These are phyloP conservation scores for Malurus melanocephalus DNA, from an alignment of 2,113 vertebrate species.

Conservation along the genomic window DNA sequence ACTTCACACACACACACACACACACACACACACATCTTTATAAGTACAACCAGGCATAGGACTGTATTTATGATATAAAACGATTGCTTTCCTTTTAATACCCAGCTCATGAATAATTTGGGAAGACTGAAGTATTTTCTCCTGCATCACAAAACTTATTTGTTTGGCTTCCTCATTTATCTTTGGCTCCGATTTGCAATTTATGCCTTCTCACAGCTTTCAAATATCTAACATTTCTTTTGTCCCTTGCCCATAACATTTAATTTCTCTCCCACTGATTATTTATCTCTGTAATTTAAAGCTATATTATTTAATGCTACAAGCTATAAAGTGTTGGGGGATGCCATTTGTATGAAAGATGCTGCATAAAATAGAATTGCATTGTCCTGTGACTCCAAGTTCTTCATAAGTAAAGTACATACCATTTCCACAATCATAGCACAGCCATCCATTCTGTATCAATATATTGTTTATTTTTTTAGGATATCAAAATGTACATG, in stretches of 20 bases:
- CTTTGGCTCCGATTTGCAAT: conserved; percentile 36
- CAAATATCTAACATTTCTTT: conserved; percentile 31
- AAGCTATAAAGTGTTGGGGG: conserved; percentile 34
- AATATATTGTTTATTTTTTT: conserved; percentile 44
- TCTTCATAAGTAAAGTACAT: neutral
- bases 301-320: conserved; percentile 56
- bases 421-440: neutral
- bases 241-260: conserved; percentile 36
- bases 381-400: neutral
- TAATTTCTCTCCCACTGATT: conserved; percentile 47
- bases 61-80: conserved; percentile 31
- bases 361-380: neutral
- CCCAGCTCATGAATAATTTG: conserved; percentile 40
- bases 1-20: neutral
- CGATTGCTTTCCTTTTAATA: conserved; percentile 27
- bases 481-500: conserved; percentile 33
- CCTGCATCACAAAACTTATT: conserved; percentile 4
- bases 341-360: conserved; percentile 42
- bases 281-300: conserved; percentile 58
- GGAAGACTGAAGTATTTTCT: conserved; percentile 11
- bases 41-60: neutral
- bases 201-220: conserved; percentile 16
- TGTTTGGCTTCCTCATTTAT: conserved; percentile 18
- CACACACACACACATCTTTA: neutral
- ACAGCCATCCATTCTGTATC: neutral